These are phyloP conservation scores for Yponomeuta plumbellus DNA, from an alignment of 2,888 invertebrate genomes.

Conservation along the genomic window DNA sequence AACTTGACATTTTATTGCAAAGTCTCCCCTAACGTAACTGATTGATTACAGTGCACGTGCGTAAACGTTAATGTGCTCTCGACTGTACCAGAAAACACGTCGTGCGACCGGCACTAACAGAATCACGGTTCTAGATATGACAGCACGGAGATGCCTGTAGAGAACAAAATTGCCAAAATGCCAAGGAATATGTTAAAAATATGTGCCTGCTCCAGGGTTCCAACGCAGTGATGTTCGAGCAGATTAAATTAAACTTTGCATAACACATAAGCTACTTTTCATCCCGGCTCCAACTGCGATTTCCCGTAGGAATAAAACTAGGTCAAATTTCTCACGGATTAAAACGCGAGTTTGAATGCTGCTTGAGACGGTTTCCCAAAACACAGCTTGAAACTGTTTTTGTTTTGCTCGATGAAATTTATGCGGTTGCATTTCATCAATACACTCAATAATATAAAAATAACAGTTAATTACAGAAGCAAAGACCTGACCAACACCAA, in stretches of 20 bases:
- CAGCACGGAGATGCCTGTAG: not conserved
- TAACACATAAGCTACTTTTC: conserved; percentile 3
- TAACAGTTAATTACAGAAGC: too few relatives aligned
- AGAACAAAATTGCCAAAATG: not conserved
- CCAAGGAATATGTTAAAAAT: not conserved
- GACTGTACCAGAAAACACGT: not conserved
- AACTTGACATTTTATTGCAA: too few relatives aligned
- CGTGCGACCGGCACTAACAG: not conserved
- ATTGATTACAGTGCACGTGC: too few relatives aligned
- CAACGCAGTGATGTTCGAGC: not conserved
- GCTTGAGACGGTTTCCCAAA: too few relatives aligned
- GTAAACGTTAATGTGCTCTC: too few relatives aligned
- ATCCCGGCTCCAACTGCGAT: not conserved
- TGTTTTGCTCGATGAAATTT: too few relatives aligned
- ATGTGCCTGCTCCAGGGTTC: not conserved
- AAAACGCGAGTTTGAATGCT: not conserved
- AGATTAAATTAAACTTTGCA: conserved; percentile 2
- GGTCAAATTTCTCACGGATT: not conserved
- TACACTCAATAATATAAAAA: too few relatives aligned
- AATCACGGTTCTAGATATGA: not conserved
- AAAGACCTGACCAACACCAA: too few relatives aligned
- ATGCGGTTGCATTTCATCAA: too few relatives aligned
- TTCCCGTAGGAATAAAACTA: not conserved
- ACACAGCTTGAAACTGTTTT: too few relatives aligned
- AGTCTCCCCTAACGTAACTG: too few relatives aligned